Base-by-base conservation (phyloP, 2,888 invertebrate species). In the Spodoptera littoralis region DNA sequence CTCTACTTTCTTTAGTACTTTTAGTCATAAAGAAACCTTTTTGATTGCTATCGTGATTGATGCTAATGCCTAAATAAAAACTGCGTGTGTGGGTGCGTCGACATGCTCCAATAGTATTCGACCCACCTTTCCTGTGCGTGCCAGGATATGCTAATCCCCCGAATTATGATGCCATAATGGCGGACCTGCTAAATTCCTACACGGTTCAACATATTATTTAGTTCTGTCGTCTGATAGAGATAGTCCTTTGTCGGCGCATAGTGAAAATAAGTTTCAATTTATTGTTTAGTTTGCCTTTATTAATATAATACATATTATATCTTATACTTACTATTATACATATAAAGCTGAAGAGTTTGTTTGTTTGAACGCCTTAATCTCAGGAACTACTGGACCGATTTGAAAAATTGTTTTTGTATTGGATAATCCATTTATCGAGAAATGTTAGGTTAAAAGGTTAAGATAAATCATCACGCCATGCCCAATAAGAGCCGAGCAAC, bases 21-120 rank as follows among this genome's bases (percentile, higher is more conserved):
- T 55, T 58, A 27, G 30, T 42, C 44, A 53, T n/a, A 60, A 57
- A 46, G 22, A 46, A 57, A 49, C 41, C 36, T 44, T 41, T 51
- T 64, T 44, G 61, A 65, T 68, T 54, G 48, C 48, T 13, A 72
- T 76, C 70, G 49, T 60, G 41, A 68, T 58, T 61, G 60, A 43
- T 51, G 42, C 56, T 53, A 49, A 50, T 41, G 52, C 36, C 30
- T 61, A n/a, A 61, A 57, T 49, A 46, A 57, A 55, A 54, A 60
- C 2, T 3, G 11, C 42, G 47, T 64, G 4, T 65, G 41, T 58
- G 42, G 52, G 57, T 54, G 27, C 56, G 59, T 56, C 55, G 68
- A 56, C 61, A 60, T 55, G 62, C 60, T 49, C 57, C 62, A 76
- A 18, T 66, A 54, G 64, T 27, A 61, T 58, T 48, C 56, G 56